Conservation (phyloP, 2,888 invertebrate species). For the Eupithecia vulgata region DNA sequence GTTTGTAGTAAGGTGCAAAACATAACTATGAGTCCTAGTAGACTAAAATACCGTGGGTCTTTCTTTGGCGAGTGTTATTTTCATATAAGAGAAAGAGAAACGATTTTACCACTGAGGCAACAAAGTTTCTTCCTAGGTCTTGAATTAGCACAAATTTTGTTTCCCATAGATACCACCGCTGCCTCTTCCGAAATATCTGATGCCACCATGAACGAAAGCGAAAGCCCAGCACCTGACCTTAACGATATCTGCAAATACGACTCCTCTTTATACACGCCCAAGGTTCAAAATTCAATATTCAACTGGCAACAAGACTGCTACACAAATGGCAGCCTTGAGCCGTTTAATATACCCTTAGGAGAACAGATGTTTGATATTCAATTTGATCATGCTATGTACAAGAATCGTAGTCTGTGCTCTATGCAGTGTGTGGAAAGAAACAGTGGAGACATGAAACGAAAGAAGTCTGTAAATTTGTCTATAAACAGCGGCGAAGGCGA, state of each 20-base stretch:
- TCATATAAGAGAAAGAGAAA: neutral
- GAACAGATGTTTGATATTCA: conserved; percentile 36
- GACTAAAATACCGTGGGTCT: too few species aligned
- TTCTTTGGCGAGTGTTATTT: neutral
- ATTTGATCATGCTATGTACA: conserved; percentile 15
- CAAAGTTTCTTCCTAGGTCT: neutral
- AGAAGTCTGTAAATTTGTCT: conserved; percentile 47
- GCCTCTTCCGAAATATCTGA: conserved; percentile 25
- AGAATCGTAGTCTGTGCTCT: conserved; percentile 56
- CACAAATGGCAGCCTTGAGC: conserved; percentile 33
- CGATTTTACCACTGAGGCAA: neutral
- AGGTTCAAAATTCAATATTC: conserved; percentile 32
- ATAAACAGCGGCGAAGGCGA: conserved; percentile 56
- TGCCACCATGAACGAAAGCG: conserved; percentile 22
- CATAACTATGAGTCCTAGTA: neutral
- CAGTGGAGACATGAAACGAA: conserved; percentile 34
- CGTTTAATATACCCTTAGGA: conserved; percentile 32
- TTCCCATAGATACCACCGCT: conserved; percentile 35
- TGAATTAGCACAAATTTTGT: neutral
- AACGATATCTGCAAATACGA: conserved; percentile 24
- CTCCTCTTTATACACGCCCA: conserved; percentile 28
- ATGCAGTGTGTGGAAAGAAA: conserved; percentile 56
- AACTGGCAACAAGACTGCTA: conserved; percentile 34
- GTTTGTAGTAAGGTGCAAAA: too few species aligned
- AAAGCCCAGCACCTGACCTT: neutral